phyloP scores from a whole-genome alignment of 2,113 vertebrate genomes.

The Cichladusa arquata region DNA sequence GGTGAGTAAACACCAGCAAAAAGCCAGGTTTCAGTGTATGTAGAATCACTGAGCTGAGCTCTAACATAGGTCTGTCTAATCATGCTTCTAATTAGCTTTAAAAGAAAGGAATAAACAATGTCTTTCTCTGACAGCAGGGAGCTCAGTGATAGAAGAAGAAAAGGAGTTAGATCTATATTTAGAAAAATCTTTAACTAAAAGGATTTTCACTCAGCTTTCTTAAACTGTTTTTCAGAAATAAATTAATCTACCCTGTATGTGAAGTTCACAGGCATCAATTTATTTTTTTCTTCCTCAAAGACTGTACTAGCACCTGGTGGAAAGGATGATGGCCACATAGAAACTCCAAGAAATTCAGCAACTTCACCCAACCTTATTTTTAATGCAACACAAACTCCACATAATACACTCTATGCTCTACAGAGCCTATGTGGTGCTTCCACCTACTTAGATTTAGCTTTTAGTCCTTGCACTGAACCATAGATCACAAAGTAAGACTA shows the following conservation, averaged over 20 bases:
- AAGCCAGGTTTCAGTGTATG: not conserved
- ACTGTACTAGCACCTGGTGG: not conserved
- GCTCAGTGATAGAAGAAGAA: not conserved
- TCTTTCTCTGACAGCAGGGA: slow-evolving; percentile 57
- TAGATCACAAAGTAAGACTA: not conserved
- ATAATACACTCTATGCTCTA: not conserved
- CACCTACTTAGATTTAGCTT: not conserved
- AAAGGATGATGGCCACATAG: not conserved
- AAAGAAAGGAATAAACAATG: not conserved
- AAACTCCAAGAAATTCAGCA: not conserved
- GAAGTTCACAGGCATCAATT: not conserved
- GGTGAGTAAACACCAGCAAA: not conserved
- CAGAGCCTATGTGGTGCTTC: not conserved
- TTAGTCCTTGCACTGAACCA: not conserved
- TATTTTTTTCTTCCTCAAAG: not conserved
- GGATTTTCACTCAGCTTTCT: not conserved
- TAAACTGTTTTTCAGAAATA: not conserved
- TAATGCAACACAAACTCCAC: not conserved
- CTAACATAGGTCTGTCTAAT: not conserved
- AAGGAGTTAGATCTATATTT: slow-evolving; percentile 5
- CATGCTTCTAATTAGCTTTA: slow-evolving; percentile 15
- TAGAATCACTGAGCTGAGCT: not conserved
- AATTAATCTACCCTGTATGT: not conserved
- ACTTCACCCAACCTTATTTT: not conserved
- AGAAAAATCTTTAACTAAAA: slow-evolving; percentile 13